Conservation (phyloP, 2,113 vertebrate genomes). For the Acanthochromis polyacanthus region DNA sequence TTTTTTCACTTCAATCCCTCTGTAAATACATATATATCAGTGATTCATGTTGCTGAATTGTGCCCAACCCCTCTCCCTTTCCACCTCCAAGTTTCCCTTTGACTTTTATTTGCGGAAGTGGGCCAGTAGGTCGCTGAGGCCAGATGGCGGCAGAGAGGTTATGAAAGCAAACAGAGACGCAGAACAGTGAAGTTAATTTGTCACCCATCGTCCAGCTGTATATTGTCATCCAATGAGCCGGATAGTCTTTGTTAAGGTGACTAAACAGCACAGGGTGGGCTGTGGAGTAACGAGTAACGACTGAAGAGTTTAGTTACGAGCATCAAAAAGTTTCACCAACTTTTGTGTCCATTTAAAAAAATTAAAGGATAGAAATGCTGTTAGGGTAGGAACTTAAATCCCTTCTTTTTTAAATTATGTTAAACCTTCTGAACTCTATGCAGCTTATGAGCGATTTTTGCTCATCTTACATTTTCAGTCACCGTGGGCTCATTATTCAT, state of each 20-base stretch:
- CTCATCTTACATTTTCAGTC: too few relatives aligned
- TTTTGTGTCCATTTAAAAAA: too few relatives aligned
- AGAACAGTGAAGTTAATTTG: conserved; percentile 22
- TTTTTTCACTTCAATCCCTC: background rate
- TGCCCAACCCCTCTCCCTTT: background rate
- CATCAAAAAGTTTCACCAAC: background rate
- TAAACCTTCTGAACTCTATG: too few relatives aligned
- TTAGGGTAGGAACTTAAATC: too few relatives aligned
- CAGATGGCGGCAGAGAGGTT: conserved; percentile 8
- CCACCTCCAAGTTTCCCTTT: background rate
- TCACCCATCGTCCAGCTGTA: background rate
- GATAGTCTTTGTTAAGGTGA: conserved; percentile 4
- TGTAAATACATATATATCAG: background rate
- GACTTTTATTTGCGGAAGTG: conserved; percentile 7
- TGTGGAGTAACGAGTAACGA: background rate
- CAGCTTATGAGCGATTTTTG: too few relatives aligned
- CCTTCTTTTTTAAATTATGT: too few relatives aligned
- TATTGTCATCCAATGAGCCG: conserved; percentile 15
- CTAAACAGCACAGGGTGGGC: conserved; percentile 4
- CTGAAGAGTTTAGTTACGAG: background rate
- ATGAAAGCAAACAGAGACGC: conserved; percentile 11
- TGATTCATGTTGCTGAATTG: background rate
- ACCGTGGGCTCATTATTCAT: too few relatives aligned
- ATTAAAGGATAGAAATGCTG: too few relatives aligned
- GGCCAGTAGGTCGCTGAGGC: conserved; percentile 24